Evolutionary conservation across 2,113 vertebrate genomes (phyloP), one percentile per base, ranked within the genome.

Genomic region (Blennius ocellaris): DNA sequence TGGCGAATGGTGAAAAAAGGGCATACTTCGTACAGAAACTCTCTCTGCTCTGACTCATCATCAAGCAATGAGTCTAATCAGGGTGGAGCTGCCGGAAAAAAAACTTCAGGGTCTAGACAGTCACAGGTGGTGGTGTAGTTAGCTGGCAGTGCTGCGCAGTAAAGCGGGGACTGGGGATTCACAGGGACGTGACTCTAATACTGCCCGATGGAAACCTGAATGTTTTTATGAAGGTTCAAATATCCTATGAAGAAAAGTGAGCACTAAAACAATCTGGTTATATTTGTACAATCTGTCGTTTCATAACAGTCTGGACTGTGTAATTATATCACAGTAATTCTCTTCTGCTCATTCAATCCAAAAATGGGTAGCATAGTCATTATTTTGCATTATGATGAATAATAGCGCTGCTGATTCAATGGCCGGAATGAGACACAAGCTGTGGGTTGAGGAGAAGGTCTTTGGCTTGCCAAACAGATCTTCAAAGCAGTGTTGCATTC

Each of bases 11-110:
- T 30, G 66, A 11, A 74, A 79, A 73, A 60, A 54, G 30, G 60
- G 43, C 17, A 15, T 5, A 76, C 63, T 65, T 78, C 68, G 39
- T 6, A 64, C 67, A 53, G 61, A 69, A 56, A 37, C 44, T 73
- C 48, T 74, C 68, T 80, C 45, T 68, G 36, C 48, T 68, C 56
- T 76, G 78, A 87, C 69, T 88, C 80, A 79, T 80, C 51, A 70
- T 36, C 69, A 76, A 69, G 62, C 47, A 70, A 86, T 12, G 76
- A 81, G 68, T 60, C 38, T 71, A 82, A 85, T 84, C 54, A 62
- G 75, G 80, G 65, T 30, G 66, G 48, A 1, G 65, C 64, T 3
- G 9, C 3, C 52, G 73, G 75, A 54, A 30, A 59, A 58, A 83
- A 59, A 58, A 83, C 49, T 61, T 78, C 55, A 69, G 66, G 60